Conservation (phyloP, 2,797 vertebrate genomes). For the Xenops minutus region DNA sequence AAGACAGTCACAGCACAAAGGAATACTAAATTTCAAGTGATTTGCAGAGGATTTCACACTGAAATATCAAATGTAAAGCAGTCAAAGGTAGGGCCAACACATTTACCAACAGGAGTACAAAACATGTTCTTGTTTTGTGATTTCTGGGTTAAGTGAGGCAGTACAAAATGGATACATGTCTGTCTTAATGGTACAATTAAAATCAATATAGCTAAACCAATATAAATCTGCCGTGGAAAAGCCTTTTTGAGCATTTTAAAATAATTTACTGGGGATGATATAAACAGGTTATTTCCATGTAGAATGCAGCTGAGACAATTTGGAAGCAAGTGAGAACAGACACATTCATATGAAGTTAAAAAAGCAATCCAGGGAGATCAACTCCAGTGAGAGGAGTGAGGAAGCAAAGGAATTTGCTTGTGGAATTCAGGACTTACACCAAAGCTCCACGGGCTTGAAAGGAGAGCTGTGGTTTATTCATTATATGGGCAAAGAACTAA, state of each 20-base stretch:
- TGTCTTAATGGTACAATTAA: neutral
- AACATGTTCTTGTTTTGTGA: neutral
- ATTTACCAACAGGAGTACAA: neutral
- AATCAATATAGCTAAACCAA: neutral
- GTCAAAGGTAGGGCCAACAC: neutral
- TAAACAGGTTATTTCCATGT: neutral
- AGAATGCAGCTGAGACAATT: neutral
- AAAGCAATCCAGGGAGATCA: neutral
- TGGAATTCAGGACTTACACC: neutral
- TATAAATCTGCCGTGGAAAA: neutral
- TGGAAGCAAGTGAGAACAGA: neutral
- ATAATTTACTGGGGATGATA: neutral
- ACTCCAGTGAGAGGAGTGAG: neutral
- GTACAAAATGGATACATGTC: neutral
- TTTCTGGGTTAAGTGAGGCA: neutral
- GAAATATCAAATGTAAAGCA: neutral
- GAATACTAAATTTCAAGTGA: neutral
- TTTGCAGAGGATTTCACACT: neutral
- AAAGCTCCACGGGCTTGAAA: neutral
- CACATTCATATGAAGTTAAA: neutral
- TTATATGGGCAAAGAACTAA: neutral
- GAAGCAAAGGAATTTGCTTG: neutral
- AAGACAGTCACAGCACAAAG: neutral
- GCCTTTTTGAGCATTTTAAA: neutral
- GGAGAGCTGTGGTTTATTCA: neutral